phyloP scores from a whole-genome alignment of 2,888 invertebrate genomes.

The Sycophila texana region DNA sequence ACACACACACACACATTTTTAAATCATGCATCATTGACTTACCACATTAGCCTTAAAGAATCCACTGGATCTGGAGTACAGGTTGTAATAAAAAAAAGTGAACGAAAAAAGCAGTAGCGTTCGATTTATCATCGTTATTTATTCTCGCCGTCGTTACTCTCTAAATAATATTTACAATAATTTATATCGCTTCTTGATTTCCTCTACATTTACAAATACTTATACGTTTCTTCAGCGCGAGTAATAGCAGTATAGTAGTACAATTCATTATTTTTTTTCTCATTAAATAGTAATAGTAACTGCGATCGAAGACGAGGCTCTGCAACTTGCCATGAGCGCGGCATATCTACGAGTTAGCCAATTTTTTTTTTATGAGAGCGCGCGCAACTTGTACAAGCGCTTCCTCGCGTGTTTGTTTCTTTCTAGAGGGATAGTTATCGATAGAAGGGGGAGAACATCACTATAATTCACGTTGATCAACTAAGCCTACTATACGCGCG shows the following conservation, averaged over 20 bases:
- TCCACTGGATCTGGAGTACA: too few relatives aligned
- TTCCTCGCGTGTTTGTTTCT: background rate
- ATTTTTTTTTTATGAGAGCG: background rate
- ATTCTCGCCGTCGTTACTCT: constrained; percentile 56
- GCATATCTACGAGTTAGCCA: background rate
- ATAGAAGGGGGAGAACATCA: constrained; percentile 38
- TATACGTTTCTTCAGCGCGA: constrained; percentile 58
- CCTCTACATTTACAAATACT: constrained; percentile 72
- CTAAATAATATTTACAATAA: constrained; percentile 71
- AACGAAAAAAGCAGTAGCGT: constrained; percentile 15
- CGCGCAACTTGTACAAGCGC: background rate
- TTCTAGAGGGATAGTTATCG: constrained; percentile 20
- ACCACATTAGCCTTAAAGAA: too few relatives aligned
- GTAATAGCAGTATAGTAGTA: constrained; percentile 43
- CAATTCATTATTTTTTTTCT: constrained; percentile 31
- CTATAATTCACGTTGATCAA: constrained; percentile 53
- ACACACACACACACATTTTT: too few relatives aligned
- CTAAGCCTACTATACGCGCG: constrained; percentile 50
- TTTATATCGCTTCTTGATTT: constrained; percentile 68
- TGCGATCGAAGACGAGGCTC: constrained; percentile 40
- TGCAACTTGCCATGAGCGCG: constrained; percentile 5
- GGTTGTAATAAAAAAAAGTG: background rate
- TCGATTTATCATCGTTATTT: constrained; percentile 57
- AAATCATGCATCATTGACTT: too few relatives aligned
- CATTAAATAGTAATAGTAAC: constrained; percentile 43